Conservation (phyloP, 2,797 vertebrate genomes). For the Oreochromis mossambicus region DNA sequence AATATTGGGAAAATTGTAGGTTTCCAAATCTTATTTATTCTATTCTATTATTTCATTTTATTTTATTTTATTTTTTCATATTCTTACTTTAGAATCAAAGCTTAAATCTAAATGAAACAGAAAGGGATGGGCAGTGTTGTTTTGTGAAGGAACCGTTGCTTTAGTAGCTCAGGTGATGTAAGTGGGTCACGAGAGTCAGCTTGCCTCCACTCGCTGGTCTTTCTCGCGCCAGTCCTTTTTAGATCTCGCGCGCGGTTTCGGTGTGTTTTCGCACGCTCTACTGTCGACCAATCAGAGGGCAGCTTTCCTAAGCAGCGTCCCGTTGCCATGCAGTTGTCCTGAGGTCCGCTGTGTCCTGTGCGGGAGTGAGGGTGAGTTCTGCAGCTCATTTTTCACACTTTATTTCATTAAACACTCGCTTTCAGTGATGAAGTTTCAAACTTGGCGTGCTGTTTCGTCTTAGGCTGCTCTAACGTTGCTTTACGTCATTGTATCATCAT, state of each 20-base stretch:
- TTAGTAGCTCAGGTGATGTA: background rate
- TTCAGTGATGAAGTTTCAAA: background rate
- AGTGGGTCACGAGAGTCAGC: background rate
- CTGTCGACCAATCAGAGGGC: constrained; percentile 47
- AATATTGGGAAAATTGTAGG: background rate
- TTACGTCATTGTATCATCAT: background rate
- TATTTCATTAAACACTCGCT: background rate
- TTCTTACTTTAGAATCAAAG: background rate
- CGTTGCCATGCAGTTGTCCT: constrained; percentile 51
- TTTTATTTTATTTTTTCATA: too few species aligned
- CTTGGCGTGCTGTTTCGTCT: background rate
- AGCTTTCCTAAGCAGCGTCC: constrained; percentile 27
- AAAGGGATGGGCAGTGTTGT: background rate
- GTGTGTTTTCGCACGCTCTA: constrained; percentile 4
- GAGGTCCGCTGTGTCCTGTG: background rate
- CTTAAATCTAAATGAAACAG: background rate
- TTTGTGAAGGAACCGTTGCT: background rate
- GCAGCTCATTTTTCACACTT: background rate
- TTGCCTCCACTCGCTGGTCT: background rate
- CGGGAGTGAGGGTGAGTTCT: constrained; percentile 35
- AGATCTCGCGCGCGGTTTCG: constrained; percentile 42
- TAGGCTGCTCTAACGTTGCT: background rate
- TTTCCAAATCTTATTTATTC: rapidly evolving
- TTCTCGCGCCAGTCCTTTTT: constrained; percentile 50
- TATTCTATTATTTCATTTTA: background rate